Evolutionary conservation across 1,140 invertebrate species (phyloP).

Genomic region (Brachionus rubens): DNA sequence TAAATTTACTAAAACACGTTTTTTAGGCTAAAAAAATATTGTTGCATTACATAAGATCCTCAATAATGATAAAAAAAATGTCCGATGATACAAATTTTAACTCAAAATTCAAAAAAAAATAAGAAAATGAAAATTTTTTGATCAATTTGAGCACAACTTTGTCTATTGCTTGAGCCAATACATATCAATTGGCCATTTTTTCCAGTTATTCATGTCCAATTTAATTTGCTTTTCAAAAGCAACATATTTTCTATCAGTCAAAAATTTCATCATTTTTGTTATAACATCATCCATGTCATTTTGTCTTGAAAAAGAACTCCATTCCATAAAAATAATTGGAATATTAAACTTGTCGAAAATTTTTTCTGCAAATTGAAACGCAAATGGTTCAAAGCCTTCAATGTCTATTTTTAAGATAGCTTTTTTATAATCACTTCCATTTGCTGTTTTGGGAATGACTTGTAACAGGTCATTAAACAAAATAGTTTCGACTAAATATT

Average conservation of each 20-base stretch:
- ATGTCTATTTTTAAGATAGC: constrained; percentile 40
- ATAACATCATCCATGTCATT: too few relatives aligned
- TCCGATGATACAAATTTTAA: too few relatives aligned
- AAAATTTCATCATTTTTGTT: background rate
- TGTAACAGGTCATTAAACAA: background rate
- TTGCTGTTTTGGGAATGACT: background rate
- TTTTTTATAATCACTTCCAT: background rate
- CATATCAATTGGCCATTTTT: background rate
- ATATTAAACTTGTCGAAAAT: background rate
- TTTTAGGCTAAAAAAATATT: too few relatives aligned
- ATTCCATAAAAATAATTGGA: constrained; percentile 14
- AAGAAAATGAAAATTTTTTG: too few relatives aligned
- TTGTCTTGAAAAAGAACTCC: too few relatives aligned
- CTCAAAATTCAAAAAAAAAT: too few relatives aligned
- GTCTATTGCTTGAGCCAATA: too few relatives aligned
- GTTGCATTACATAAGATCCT: too few relatives aligned
- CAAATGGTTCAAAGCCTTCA: constrained; percentile 11
- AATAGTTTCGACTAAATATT: constrained; percentile 27
- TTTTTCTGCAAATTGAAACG: background rate
- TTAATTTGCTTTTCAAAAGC: background rate
- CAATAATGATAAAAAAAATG: too few relatives aligned
- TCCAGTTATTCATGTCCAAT: background rate
- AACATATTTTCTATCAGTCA: background rate
- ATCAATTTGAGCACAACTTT: too few relatives aligned
- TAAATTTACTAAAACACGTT: too few relatives aligned